phyloP scores from a whole-genome alignment of 2,797 vertebrate genomes.

The Tolypeutes matacus region DNA sequence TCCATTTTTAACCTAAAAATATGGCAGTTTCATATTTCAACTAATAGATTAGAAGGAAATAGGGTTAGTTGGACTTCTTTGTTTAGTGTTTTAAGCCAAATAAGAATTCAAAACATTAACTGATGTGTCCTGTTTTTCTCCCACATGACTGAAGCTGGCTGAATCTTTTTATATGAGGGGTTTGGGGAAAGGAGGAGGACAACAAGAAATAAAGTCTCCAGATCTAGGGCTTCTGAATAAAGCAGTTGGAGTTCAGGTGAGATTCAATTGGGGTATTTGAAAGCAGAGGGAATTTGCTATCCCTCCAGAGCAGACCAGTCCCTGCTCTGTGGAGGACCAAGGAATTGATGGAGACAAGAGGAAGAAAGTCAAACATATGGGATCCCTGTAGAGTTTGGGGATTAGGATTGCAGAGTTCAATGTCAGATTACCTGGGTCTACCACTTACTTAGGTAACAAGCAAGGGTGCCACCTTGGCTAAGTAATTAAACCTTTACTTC shows the following conservation, averaged over 20 bases:
- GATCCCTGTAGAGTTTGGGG: background rate
- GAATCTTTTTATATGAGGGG: background rate
- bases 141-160: background rate
- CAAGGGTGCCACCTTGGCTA: background rate
- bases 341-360: background rate
- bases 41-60: background rate
- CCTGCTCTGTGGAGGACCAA: background rate
- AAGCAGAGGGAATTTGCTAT: background rate
- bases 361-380: background rate
- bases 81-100: background rate
- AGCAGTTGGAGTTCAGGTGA: background rate
- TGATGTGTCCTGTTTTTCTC: background rate
- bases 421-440: background rate
- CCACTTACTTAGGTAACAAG: background rate
- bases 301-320: background rate
- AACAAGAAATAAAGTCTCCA: background rate
- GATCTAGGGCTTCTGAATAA: background rate
- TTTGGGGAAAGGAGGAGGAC: background rate
- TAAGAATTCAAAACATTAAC: background rate
- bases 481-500: background rate
- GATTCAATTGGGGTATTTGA: background rate
- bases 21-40: background rate
- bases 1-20: conserved; percentile 15
- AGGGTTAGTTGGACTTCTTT: background rate
- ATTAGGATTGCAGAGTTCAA: background rate